Evolutionary conservation across 1,140 invertebrate genomes (phyloP), one percentile per base, ranked within the genome.

Genomic region (Solen grandis): DNA sequence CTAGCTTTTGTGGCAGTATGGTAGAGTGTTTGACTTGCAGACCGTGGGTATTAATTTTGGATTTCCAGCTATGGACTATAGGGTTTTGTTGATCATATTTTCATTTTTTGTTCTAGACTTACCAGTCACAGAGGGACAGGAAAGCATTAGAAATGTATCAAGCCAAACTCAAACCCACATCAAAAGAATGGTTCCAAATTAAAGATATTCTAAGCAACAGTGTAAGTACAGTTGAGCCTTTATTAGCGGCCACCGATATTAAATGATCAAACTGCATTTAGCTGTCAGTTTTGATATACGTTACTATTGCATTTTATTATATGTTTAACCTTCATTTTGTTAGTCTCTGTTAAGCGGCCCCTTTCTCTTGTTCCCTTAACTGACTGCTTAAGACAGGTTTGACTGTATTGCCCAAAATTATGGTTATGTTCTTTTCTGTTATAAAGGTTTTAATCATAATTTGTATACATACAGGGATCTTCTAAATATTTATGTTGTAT

Each of bases 151-250:
- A 80, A 29, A 25, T 22, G 29, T 80, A 72, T 65, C 38, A 54
- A 22, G 1, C 54, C 4, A 73, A 25, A 55, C 54, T 80, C 38
- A 80, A 80, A 52, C 68, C 55, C 14, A 59, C 72, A 10, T 72
- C 77, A 5, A 22, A 50, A 31, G 77, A 80, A 50, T 80, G 77
- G 77, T 80, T 72, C 55, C 5, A 65, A 35, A 68, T 68, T 13
- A 25, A 60, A 16, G 77, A 60, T 22, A 68, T 65, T 54, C 36
- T 80, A 25, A 72, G 69, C n/a, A 60, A 65, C 55, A 36, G 63
- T 38, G 77, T 80, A 72, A 46, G 41, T 46, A n/a, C n/a, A 10
- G 41, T 46, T 46, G 41, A 10, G 8, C 19, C 41, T 46, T 46
- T 46, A 46, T 46, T 8, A 46, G 41, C 8, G 8, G 41, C 19